phyloP scores from a whole-genome alignment of 2,888 invertebrate genomes.

The Melinaea menophilus region DNA sequence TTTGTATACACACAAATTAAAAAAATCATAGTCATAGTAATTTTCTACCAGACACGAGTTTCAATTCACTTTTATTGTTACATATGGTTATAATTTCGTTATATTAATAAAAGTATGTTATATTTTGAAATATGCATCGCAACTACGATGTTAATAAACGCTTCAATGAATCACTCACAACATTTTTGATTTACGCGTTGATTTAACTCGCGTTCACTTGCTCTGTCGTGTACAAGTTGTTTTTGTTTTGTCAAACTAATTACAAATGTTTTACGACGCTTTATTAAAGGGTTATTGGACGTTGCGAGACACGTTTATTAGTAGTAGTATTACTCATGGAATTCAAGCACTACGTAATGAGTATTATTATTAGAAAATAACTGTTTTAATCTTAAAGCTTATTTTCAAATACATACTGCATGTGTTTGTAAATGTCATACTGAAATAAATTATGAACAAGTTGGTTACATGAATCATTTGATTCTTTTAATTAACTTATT shows the following conservation, averaged over 20 bases:
- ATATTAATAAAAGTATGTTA: background rate
- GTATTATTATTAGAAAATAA: too few species aligned
- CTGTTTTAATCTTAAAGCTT: too few species aligned
- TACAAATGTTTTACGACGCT: conserved; percentile 6
- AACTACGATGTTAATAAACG: conserved; percentile 32
- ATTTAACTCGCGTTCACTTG: conserved; percentile 57
- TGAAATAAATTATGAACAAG: too few species aligned
- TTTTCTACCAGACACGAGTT: background rate
- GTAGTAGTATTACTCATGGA: background rate
- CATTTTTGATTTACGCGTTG: conserved; percentile 58
- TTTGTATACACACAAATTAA: too few species aligned
- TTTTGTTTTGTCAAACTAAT: conserved; percentile 7
- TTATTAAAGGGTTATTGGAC: conserved; percentile 3
- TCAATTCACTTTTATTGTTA: background rate
- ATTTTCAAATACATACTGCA: background rate
- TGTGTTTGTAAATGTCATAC: background rate
- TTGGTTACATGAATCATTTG: background rate
- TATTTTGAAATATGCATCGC: background rate
- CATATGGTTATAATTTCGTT: conserved; percentile 6
- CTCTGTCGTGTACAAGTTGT: conserved; percentile 22
- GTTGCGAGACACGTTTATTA: conserved; percentile 4
- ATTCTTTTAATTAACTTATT: background rate
- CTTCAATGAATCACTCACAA: conserved; percentile 47
- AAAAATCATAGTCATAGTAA: too few species aligned
- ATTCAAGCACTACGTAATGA: too few species aligned